Percentiles rank a stretch among this genome's conserved stretches.
Evolutionary conservation across 2,888 invertebrate genomes (phyloP).

Genomic region (Clepsis dumicolana): DNA sequence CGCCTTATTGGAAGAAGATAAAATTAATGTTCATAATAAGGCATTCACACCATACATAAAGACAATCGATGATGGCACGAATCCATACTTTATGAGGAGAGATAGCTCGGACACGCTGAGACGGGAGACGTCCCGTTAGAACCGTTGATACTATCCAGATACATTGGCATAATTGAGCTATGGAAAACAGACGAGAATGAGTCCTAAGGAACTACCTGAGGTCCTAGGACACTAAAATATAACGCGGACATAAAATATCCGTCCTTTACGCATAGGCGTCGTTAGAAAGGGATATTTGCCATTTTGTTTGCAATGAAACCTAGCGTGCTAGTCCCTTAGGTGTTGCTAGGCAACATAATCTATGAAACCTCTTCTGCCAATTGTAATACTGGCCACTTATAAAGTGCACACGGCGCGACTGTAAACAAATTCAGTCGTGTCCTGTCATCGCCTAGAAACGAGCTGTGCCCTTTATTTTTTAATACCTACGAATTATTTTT

Average conservation of each 20-base stretch:
- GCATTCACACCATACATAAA: constrained; percentile 20
- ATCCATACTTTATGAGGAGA: constrained; percentile 37
- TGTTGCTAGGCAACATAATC: too few species aligned
- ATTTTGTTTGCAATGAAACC: too few species aligned
- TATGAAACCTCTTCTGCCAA: too few species aligned
- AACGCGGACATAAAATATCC: background rate
- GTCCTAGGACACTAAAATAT: background rate
- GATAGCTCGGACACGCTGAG: constrained; percentile 29
- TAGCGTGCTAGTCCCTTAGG: too few species aligned
- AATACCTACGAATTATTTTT: too few species aligned
- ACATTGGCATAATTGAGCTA: constrained; percentile 50
- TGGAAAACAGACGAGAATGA: constrained; percentile 27
- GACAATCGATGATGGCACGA: constrained; percentile 23
- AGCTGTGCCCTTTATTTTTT: too few species aligned
- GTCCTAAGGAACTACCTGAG: background rate
- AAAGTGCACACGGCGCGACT: too few species aligned
- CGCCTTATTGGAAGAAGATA: constrained; percentile 30
- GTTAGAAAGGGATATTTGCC: too few species aligned
- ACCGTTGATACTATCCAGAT: constrained; percentile 42
- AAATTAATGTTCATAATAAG: constrained; percentile 20
- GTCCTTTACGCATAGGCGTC: background rate
- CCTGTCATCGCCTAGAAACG: too few species aligned
- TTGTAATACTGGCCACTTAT: too few species aligned
- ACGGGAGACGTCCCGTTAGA: constrained; percentile 32
- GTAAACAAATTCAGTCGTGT: too few species aligned